These are phyloP conservation scores for Cairina moschata DNA, from an alignment of 2,113 vertebrate species.

Conservation along the genomic window DNA sequence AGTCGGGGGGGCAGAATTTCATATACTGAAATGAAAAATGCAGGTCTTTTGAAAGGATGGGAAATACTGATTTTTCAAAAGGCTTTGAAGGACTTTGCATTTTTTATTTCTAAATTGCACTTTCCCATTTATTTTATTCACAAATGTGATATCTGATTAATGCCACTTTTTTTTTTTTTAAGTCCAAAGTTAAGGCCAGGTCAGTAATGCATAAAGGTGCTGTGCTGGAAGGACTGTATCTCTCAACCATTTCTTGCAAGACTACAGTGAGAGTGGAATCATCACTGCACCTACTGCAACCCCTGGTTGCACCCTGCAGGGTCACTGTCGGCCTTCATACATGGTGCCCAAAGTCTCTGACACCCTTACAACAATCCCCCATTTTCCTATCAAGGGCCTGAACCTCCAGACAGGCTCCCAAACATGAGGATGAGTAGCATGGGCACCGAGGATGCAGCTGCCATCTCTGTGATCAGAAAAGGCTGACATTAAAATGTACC, in stretches of 20 bases:
- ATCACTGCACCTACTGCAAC: background rate
- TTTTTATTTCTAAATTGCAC: background rate
- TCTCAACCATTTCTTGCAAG: background rate
- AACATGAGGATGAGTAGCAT: accelerated
- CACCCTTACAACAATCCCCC: background rate
- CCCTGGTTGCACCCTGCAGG: background rate
- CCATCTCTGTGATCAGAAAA: background rate
- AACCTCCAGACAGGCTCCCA: background rate
- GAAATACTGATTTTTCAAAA: background rate
- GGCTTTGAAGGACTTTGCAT: background rate
- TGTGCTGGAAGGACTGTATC: background rate
- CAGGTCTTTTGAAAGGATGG: background rate
- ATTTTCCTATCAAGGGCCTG: background rate
- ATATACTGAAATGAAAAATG: background rate
- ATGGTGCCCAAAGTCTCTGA: background rate
- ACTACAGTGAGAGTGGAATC: background rate
- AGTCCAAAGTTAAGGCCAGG: accelerated
- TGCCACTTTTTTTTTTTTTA: background rate
- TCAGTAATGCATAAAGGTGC: background rate
- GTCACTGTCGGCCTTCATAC: background rate
- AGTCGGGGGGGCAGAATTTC: background rate
- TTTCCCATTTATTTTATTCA: background rate
- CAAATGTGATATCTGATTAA: background rate
- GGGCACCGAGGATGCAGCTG: background rate
- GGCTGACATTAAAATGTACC: background rate